phyloP scores from a whole-genome alignment of 1,140 invertebrate species.

The Drosophila sechellia region DNA sequence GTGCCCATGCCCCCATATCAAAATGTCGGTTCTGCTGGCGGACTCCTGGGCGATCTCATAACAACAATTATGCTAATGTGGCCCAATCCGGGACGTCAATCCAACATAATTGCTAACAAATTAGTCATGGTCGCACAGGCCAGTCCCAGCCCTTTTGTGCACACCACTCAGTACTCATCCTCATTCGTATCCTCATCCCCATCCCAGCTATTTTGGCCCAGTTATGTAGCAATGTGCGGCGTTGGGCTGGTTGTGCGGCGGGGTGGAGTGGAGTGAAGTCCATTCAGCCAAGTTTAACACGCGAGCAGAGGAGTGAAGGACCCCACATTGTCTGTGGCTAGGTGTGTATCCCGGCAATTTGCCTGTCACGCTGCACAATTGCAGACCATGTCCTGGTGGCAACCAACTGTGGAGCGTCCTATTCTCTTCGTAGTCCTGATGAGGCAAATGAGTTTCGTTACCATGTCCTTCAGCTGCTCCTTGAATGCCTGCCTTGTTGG shows the following conservation, averaged over 20 bases:
- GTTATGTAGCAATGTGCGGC: conserved; percentile 23
- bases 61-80: conserved; percentile 79
- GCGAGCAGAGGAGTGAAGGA: conserved; percentile 12
- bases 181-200: not conserved
- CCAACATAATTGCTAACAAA: conserved; percentile 79
- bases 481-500: conserved; percentile 43
- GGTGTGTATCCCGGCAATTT: conserved; percentile 67
- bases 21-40: conserved; percentile 16
- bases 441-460: conserved; percentile 71
- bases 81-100: conserved; percentile 71
- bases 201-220: conserved; percentile 23
- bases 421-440: conserved; percentile 22
- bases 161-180: conserved; percentile 12
- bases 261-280: conserved; percentile 25
- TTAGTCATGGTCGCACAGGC: conserved; percentile 73
- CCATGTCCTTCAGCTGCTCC: conserved; percentile 58
- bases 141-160: conserved; percentile 15
- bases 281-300: conserved; percentile 61
- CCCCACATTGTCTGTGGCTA: conserved; percentile 38
- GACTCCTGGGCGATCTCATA: conserved; percentile 65
- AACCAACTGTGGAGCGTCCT: conserved; percentile 66
- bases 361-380: conserved; percentile 70
- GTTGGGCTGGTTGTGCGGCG: not conserved
- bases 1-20: not conserved
- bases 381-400: conserved; percentile 35